These are phyloP conservation scores for Lethrus apterus DNA, from an alignment of 1,140 invertebrate species.

Conservation along the genomic window DNA sequence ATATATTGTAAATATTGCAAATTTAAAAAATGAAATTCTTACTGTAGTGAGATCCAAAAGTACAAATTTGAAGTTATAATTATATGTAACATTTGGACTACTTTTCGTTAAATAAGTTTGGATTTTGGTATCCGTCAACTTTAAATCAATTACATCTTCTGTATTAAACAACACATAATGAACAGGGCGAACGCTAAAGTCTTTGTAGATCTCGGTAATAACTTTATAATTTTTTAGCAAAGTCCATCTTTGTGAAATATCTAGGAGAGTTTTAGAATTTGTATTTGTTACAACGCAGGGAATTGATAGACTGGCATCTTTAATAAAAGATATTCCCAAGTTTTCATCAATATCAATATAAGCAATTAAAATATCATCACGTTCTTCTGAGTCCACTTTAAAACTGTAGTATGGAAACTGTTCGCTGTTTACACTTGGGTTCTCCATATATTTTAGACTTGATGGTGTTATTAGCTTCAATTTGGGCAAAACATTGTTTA, in stretches of 20 bases:
- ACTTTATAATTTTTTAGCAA: background rate
- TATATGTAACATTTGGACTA: background rate
- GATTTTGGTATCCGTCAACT: background rate
- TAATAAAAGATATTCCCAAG: too few relatives aligned
- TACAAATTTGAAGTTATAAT: conserved; percentile 2
- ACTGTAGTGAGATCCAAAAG: background rate
- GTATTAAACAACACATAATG: conserved; percentile 9
- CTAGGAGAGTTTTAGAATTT: background rate
- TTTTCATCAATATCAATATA: too few relatives aligned
- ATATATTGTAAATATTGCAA: too few relatives aligned
- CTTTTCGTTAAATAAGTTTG: background rate
- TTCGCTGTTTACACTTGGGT: too few relatives aligned
- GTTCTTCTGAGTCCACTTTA: too few relatives aligned
- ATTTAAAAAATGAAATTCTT: too few relatives aligned
- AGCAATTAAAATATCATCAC: too few relatives aligned
- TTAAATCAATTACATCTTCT: background rate
- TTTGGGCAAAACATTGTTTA: too few relatives aligned
- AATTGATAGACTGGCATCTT: conserved; percentile 4
- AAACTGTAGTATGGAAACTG: too few relatives aligned
- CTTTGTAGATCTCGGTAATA: conserved; percentile 7
- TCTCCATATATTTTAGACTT: too few relatives aligned
- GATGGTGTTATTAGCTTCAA: too few relatives aligned
- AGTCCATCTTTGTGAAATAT: background rate
- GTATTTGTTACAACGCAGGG: conserved; percentile 7
- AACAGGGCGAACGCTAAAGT: background rate